Conservation (phyloP, 2,888 invertebrate species). For the Syrista parreyssii region DNA sequence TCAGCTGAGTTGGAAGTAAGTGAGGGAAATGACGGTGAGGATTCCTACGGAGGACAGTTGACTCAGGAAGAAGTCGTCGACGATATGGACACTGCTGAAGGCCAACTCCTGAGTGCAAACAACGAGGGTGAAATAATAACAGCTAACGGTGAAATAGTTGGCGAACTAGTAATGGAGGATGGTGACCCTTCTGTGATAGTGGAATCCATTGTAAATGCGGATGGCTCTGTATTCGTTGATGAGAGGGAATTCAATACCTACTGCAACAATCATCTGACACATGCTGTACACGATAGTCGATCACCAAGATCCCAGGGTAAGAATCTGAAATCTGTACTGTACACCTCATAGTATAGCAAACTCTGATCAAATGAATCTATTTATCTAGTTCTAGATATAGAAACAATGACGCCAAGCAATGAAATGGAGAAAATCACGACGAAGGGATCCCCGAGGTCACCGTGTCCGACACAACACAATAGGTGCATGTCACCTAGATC, state of each 20-base stretch:
- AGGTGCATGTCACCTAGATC: slow-evolving; percentile 34
- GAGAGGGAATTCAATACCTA: slow-evolving; percentile 57
- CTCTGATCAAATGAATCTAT: neutral
- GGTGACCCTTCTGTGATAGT: slow-evolving; percentile 61
- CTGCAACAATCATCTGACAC: slow-evolving; percentile 50
- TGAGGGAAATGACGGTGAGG: slow-evolving; percentile 57
- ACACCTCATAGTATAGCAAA: neutral
- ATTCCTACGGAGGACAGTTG: slow-evolving; percentile 51
- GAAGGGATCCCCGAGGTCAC: slow-evolving; percentile 28
- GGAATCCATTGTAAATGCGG: slow-evolving; percentile 59
- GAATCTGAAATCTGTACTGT: neutral
- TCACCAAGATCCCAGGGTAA: slow-evolving; percentile 49
- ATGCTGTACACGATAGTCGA: slow-evolving; percentile 42
- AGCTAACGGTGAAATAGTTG: slow-evolving; percentile 56
- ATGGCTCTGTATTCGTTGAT: slow-evolving; percentile 59
- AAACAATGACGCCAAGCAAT: slow-evolving; percentile 36
- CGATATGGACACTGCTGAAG: slow-evolving; percentile 50
- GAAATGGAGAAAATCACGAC: slow-evolving; percentile 43
- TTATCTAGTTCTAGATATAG: slow-evolving; percentile 48
- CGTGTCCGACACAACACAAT: slow-evolving; percentile 31
- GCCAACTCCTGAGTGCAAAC: slow-evolving; percentile 46
- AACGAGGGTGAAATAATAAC: slow-evolving; percentile 52
- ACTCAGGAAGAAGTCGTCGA: slow-evolving; percentile 53
- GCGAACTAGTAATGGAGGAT: slow-evolving; percentile 60
- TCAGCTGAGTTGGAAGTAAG: slow-evolving; percentile 52